These are phyloP conservation scores for Heterotis niloticus DNA, from an alignment of 2,113 vertebrate genomes.

Conservation along the genomic window DNA sequence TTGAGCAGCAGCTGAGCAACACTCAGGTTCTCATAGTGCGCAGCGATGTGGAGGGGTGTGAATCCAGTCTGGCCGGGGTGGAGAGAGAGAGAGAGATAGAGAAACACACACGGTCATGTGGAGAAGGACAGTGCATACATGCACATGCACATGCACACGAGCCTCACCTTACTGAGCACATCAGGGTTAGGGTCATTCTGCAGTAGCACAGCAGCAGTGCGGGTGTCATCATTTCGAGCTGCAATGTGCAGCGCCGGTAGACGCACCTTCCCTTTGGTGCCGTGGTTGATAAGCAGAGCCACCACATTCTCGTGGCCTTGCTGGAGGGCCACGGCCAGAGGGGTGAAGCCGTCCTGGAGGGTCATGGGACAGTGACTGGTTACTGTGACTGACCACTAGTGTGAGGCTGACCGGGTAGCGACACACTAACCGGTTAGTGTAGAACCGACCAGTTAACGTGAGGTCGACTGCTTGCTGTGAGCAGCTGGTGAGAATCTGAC, in stretches of 20 bases:
- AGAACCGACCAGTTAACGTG: no score
- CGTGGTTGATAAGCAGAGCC: slow-evolving; percentile 92
- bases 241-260: slow-evolving; percentile 94
- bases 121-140: not conserved
- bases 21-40: slow-evolving; percentile 95
- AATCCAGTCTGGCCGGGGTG: slow-evolving; percentile 81
- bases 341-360: slow-evolving; percentile 90
- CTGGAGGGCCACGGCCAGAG: slow-evolving; percentile 90
- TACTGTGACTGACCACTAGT: no score
- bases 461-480: no score
- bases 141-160: not conserved
- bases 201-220: slow-evolving; percentile 88
- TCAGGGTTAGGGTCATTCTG: slow-evolving; percentile 95
- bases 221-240: slow-evolving; percentile 91
- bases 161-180: slow-evolving; percentile 87
- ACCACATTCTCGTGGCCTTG: slow-evolving; percentile 97
- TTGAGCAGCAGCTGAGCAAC: slow-evolving; percentile 89
- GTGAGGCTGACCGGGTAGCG: no score
- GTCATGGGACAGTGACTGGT: no score
- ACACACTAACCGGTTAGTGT: no score
- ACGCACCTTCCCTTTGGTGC: slow-evolving; percentile 91
- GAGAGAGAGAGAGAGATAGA: slow-evolving; percentile 4
- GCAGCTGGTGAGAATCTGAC: no score
- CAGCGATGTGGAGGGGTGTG: slow-evolving; percentile 95
- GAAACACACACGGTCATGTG: not conserved